Conservation (phyloP, 1,140 invertebrate genomes). For the Delia radicum region DNA sequence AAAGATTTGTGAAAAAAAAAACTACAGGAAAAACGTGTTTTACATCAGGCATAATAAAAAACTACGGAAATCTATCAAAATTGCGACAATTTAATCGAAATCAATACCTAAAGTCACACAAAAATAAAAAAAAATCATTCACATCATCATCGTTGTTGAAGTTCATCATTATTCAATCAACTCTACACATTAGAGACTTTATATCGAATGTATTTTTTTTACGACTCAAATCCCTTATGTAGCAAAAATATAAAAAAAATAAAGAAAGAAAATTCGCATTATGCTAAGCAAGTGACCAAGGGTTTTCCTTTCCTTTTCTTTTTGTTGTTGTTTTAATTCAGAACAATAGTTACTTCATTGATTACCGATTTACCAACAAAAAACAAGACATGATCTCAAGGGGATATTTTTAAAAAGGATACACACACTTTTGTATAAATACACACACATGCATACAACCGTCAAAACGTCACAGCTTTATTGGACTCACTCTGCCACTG, state of each 20-base stretch:
- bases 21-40: not conserved
- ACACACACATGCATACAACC: too few relatives aligned
- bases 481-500: too few relatives aligned
- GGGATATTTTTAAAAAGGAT: conserved; percentile 14
- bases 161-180: conserved; percentile 12
- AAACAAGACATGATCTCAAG: conserved; percentile 9
- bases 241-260: too few relatives aligned
- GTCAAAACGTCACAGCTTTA: too few relatives aligned
- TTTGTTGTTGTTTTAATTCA: not conserved
- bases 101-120: conserved; percentile 17
- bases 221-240: conserved; percentile 18
- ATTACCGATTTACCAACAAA: conserved; percentile 12
- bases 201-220: not conserved
- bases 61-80: conserved; percentile 17
- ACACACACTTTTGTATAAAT: not conserved
- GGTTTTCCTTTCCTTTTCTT: not conserved
- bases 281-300: conserved; percentile 18
- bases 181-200: not conserved
- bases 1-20: too few relatives aligned
- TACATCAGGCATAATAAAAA: not conserved
- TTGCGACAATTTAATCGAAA: conserved; percentile 16
- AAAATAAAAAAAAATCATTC: not conserved
- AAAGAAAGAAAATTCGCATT: not conserved
- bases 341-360: not conserved
- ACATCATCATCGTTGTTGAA: not conserved